Conservation (phyloP, 2,113 vertebrate species). For the Dicaeum eximium region DNA sequence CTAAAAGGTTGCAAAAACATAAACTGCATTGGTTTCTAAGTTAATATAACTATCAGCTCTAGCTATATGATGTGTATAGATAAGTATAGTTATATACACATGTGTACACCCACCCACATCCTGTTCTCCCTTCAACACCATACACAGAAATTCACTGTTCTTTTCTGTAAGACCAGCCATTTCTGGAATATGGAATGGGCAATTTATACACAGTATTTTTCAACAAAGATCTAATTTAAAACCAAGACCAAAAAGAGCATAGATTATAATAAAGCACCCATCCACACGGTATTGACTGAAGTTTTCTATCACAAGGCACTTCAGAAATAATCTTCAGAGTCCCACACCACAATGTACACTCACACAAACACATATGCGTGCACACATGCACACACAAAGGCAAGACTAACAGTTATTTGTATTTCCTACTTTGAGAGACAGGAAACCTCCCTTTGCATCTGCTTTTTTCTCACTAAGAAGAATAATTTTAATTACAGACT, state of each 20-base stretch:
- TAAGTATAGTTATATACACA: neutral
- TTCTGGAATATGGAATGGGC: neutral
- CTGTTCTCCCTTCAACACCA: neutral
- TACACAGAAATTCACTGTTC: neutral
- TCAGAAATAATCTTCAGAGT: slow-evolving; percentile 10
- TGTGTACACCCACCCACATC: slow-evolving; percentile 4
- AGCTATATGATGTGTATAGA: neutral
- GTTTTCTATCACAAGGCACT: slow-evolving; percentile 3
- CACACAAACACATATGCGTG: neutral
- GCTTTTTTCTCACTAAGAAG: slow-evolving; percentile 58
- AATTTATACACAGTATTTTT: neutral
- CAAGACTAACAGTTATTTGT: slow-evolving; percentile 55
- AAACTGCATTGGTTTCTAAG: neutral
- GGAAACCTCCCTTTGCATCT: slow-evolving; percentile 62
- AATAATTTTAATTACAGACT: slow-evolving; percentile 67
- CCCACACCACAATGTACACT: neutral
- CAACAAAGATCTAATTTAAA: slow-evolving; percentile 16
- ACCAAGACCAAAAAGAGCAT: neutral
- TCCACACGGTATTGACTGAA: neutral
- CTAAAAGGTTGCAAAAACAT: neutral
- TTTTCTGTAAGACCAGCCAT: slow-evolving; percentile 22
- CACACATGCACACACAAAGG: slow-evolving; percentile 30
- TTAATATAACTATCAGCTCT: neutral
- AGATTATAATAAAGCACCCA: neutral
- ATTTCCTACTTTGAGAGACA: slow-evolving; percentile 59